A percentile compares a stretch with the other conserved stretches of the same genome.
phyloP scores from a whole-genome alignment of 2,113 vertebrate species.

The Ptyas mucosa region DNA sequence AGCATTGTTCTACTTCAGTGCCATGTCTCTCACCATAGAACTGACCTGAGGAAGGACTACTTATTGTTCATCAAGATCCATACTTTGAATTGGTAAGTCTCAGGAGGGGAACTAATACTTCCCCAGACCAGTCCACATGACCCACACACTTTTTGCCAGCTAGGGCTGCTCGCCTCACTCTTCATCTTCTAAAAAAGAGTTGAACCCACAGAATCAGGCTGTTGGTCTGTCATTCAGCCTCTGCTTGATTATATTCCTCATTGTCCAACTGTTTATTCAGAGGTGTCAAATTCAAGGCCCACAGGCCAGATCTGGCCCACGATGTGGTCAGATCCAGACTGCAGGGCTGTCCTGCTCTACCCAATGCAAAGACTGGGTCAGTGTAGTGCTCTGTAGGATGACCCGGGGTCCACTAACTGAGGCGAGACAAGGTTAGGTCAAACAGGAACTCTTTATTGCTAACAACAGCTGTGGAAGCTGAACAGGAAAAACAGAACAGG shows the following conservation, averaged over 20 bases:
- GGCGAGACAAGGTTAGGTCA: too few relatives aligned
- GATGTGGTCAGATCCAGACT: too few relatives aligned
- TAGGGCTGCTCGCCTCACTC: neutral
- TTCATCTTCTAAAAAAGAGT: neutral
- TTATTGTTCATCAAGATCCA: neutral
- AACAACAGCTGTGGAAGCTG: too few relatives aligned
- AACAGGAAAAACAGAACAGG: too few relatives aligned
- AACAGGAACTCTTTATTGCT: too few relatives aligned
- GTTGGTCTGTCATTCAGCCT: neutral
- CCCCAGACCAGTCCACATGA: neutral
- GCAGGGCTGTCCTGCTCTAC: too few relatives aligned
- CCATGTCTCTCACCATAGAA: neutral
- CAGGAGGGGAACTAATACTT: neutral
- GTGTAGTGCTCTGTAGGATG: too few relatives aligned
- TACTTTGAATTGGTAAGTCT: neutral
- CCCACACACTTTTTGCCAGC: neutral
- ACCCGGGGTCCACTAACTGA: too few relatives aligned
- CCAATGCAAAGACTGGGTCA: too few relatives aligned
- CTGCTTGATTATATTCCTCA: neutral
- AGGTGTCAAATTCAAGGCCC: too few relatives aligned
- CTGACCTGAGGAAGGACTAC: neutral
- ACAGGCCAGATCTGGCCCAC: too few relatives aligned
- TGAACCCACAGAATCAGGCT: neutral
- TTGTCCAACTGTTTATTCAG: neutral
- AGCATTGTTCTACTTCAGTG: accelerated